Base-by-base conservation (phyloP, 2,888 invertebrate genomes). In the Eudemis profundana region DNA sequence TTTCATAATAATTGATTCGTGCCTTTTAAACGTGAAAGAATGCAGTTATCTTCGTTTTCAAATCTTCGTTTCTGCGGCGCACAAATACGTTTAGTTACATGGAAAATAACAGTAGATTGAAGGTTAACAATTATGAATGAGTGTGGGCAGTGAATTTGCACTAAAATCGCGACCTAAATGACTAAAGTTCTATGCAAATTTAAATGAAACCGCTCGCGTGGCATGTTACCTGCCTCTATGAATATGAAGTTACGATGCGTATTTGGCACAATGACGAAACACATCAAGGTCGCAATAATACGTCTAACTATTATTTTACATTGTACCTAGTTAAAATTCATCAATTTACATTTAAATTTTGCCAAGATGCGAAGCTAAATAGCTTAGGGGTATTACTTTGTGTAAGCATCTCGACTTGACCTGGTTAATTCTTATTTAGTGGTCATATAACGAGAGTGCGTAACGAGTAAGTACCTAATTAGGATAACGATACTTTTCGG, bases 161-260 rank as follows among this genome's bases (percentile, higher is more conserved):
- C 72, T 72, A 75, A 79, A 75, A 75, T 76, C 72, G 70, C 80
- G 84, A 83, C 87, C 84, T 78, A 78, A 86, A 86, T 86, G 76
- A 73, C 84, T 83, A 83, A 78, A 84, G 69, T 68, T 64, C 49
- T 77, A 84, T 85, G 84, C 69, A 77, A 84, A 84, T 84, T 33
- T 69, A 51, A 65, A 57, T 21, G 65, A 61, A 54, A 53, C 60
- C 51, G 42, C 50, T 40, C 42, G 21, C 23, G 57, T 19, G 15
- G 49, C 33, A 36, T 42, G 36, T 33, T 33, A 17, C 33, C 21
- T 36, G 50, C 33, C 50, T 63, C 33, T 44, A 57, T 51, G 57
- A 57, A 50, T 59, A 59, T 27, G 23, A 59, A 61, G 29, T 19
- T 57, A 59, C 50, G 50, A 49, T 17, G 40, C 44, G 42, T 50